Percentiles rank a stretch among this genome's conserved stretches.
Evolutionary conservation across 1,140 invertebrate species (phyloP).

Genomic region (Tetramorium parvispinum): DNA sequence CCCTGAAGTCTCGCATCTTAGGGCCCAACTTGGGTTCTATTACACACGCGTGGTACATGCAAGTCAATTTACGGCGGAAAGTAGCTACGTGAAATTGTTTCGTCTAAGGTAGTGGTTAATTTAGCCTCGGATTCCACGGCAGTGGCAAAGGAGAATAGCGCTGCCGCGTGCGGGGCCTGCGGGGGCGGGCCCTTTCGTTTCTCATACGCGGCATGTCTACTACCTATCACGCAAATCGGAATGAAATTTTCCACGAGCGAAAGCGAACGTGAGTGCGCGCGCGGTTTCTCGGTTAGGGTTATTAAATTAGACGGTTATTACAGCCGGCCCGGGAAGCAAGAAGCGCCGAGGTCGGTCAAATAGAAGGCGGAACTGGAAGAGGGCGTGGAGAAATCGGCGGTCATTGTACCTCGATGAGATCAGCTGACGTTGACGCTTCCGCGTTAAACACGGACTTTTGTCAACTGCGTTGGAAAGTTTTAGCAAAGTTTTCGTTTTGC

Average conservation of each 20-base stretch:
- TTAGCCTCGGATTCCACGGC: conserved; percentile 71
- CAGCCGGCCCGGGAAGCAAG: conserved; percentile 29
- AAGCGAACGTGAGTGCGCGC: conserved; percentile 70
- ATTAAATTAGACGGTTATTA: conserved; percentile 73
- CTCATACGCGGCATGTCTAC: conserved; percentile 52
- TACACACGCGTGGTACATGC: conserved; percentile 60
- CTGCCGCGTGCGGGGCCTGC: conserved; percentile 33
- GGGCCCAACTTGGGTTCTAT: conserved; percentile 28
- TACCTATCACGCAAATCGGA: conserved; percentile 71
- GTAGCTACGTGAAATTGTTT: conserved; percentile 80
- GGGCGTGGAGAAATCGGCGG: conserved; percentile 13
- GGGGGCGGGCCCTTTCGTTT: conserved; percentile 16
- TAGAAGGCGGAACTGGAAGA: conserved; percentile 9
- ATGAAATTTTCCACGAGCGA: conserved; percentile 73
- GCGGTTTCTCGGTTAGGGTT: conserved; percentile 49
- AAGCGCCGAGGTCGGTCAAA: conserved; percentile 33
- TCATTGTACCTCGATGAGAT: conserved; percentile 2
- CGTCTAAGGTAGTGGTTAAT: conserved; percentile 79
- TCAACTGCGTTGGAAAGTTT: neutral
- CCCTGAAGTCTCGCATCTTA: conserved; percentile 31
- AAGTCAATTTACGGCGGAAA: conserved; percentile 80
- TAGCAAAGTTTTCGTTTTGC: neutral
- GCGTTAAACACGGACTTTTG: neutral
- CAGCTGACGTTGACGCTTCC: neutral
- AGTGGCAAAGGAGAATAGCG: conserved; percentile 62